Evolutionary conservation across 2,113 vertebrate genomes (phyloP), one percentile per base, ranked within the genome.

Genomic region (Callospermophilus lateralis): DNA sequence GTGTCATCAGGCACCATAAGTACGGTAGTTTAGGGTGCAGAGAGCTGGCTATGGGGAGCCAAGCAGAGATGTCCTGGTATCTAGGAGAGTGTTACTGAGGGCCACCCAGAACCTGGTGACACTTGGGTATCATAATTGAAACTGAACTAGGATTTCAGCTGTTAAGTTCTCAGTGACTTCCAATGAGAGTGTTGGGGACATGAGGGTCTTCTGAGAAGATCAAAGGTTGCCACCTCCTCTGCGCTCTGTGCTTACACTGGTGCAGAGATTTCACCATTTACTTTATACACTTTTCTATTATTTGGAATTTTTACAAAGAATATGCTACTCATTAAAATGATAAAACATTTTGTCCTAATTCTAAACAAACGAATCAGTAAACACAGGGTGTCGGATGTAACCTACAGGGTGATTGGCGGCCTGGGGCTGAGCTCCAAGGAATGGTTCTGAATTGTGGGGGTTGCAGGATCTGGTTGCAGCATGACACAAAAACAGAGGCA

Each of bases 231-330:
- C 39, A 17, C 34, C 1, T 11, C 1, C 0, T 39, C 73, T 32
- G 28, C n/a, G n/a, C 6, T 37, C 0, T 0, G 39, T 11, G 17
- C 10, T 53, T 16, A n/a, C 0, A 13, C 51, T 22, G 30, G 37
- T 34, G 48, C 5, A 3, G n/a, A 53, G 28, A 24, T 37, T 83
- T 45, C 65, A 9, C 4, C 24, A 8, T 89, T 37, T 13, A 28
- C 20, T 67, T 24, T 42, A 9, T 24, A 53, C 15, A 30, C 34
- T 58, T 78, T n/a, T 34, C 8, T 26, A 17, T 42, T 19, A 26
- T 28, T 76, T 48, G 77, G 86, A 45, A 51, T 22, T n/a, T 89
- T 96, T 65, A 67, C 22, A 53, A 58, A 72, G 72, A 63, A 30
- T 13, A 68, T 24, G 10, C 61, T 65, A 30, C 20, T 92, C 45